Evolutionary conservation across 2,113 vertebrate genomes (phyloP).

Genomic region (Ondatra zibethicus): DNA sequence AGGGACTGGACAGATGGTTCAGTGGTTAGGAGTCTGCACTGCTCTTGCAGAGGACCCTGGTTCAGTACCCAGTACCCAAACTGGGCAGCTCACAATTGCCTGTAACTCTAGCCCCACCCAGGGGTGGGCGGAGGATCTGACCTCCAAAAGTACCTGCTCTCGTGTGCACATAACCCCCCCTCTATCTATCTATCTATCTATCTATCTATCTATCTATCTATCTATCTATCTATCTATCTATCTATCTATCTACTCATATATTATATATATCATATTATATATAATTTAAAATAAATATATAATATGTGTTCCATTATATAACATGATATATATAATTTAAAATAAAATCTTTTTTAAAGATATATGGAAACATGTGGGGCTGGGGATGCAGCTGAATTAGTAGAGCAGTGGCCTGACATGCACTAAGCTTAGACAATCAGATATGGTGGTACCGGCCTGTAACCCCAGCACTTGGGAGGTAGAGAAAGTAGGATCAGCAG

Average conservation of each 20-base stretch:
- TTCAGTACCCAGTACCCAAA: background rate
- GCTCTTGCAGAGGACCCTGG: background rate
- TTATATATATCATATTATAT: too few species aligned
- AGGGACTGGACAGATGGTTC: background rate
- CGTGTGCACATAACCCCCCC: background rate
- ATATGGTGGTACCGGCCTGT: too few species aligned
- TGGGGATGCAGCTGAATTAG: background rate
- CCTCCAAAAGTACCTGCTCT: too few species aligned
- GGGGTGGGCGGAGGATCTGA: background rate
- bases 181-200: background rate
- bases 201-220: too few species aligned
- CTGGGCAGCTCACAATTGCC: background rate
- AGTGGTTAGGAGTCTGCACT: background rate
- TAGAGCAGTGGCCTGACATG: background rate
- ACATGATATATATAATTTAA: background rate
- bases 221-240: too few species aligned
- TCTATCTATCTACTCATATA: too few species aligned
- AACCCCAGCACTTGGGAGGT: background rate
- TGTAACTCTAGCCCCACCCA: background rate
- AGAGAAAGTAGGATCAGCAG: background rate
- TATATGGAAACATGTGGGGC: background rate
- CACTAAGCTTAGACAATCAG: background rate
- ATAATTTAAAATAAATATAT: too few species aligned
- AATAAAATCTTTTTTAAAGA: background rate
- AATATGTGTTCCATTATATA: too few species aligned